Base-by-base conservation (phyloP, 37 sponge, comb jelly and placozoan species). In the Eunapius fragilis region DNA sequence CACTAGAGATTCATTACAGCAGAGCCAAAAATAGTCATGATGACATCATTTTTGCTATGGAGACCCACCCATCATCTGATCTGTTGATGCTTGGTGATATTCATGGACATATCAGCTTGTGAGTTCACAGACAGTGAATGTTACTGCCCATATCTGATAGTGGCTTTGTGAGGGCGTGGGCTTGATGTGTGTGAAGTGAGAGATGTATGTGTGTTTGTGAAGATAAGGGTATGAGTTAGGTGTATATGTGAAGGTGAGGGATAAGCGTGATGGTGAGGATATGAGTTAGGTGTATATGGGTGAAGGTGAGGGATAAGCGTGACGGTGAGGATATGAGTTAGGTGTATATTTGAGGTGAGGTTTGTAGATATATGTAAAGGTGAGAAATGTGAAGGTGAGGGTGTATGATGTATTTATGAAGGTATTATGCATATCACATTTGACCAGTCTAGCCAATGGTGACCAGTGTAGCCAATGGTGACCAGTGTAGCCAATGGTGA, bases 31-130 rank as follows among this genome's bases (percentile, higher is more conserved):
- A 82, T 71, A 32, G 79, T 70, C 37, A 37, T 77, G 80, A 80
- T 80, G 80, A 80, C 30, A 48, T 28, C 30, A 77, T 92, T 7
- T 79, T 84, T 31, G 41, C 76, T 25, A 70, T 87, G 9, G 85
- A 84, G 69, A 37, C 88, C 24, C 92, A 92, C 69, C 92, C 88
- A 5, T 69, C 79, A 25, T 22, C 69, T 2, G 35, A 68, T 32
- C 23, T 92, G 25, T 11, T 87, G 28, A 85, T 82, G 32, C 35
- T 80, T 38, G 92, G 92, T 11, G 82, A 70, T 36, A 75, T 87
- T 34, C 58, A 41, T 70, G 92, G 92, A 69, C 38, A 79, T 3
- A 72, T 92, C 25, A 76, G 30, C 25, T 22, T 92, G 92, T 92
- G n/a, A 85, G 92, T 2, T 48, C 25, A 76, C 58, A 58, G 58